Conservation (phyloP, 2,888 invertebrate species). For the Phymatocera aterrima region DNA sequence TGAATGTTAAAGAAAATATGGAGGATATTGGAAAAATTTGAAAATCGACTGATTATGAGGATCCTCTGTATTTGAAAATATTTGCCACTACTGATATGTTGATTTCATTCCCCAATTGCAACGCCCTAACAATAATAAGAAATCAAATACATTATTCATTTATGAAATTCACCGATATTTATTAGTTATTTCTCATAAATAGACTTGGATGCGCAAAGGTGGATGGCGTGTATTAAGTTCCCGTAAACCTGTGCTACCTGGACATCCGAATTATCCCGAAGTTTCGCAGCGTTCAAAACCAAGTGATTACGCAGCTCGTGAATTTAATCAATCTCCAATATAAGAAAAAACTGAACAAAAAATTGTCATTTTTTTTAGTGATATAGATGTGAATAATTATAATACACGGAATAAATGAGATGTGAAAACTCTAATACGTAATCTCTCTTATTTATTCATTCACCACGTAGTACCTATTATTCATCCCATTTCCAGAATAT, state of each 20-base stretch:
- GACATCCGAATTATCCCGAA: slow-evolving; percentile 83
- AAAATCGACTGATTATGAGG: too few species aligned
- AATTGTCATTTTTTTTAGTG: slow-evolving; percentile 21
- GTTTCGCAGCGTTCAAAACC: slow-evolving; percentile 78
- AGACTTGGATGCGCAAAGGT: slow-evolving; percentile 88
- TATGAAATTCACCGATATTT: not conserved
- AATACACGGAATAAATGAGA: slow-evolving; percentile 6
- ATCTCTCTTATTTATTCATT: not conserved
- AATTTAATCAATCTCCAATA: slow-evolving; percentile 82
- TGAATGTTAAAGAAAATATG: too few species aligned
- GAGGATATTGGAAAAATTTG: too few species aligned
- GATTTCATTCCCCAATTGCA: not conserved
- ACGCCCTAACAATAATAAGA: not conserved
- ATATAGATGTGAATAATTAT: slow-evolving; percentile 25
- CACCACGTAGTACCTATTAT: not conserved
- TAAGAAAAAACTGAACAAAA: slow-evolving; percentile 68
- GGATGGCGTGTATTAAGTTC: slow-evolving; percentile 82
- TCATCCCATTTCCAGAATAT: not conserved
- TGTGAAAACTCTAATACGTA: not conserved
- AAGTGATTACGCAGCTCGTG: slow-evolving; percentile 83
- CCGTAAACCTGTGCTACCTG: slow-evolving; percentile 79
- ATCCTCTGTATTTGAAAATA: not conserved
- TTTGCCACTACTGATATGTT: not conserved
- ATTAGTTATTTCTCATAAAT: slow-evolving; percentile 48
- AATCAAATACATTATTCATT: not conserved